Base-by-base conservation (phyloP, 2,797 vertebrate species). In the Ctenopoma multispine region DNA sequence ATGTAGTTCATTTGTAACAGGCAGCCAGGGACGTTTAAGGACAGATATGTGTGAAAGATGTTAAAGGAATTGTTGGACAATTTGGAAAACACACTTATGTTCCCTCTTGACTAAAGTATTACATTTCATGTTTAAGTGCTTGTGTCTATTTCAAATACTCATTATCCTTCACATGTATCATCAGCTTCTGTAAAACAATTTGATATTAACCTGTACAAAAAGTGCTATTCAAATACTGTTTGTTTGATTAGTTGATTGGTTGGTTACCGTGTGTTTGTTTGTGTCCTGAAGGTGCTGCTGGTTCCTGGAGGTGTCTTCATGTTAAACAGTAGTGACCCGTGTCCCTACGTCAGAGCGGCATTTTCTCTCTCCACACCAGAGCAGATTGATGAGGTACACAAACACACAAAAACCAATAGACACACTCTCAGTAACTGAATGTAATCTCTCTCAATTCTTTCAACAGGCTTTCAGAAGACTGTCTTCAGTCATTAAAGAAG, bases 271-370 rank as follows among this genome's bases (percentile, higher is more conserved):
- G 38, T 36, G 17, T 13, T 2, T 41, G 11, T 72, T 27, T 71
- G 4, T 49, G 44, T 61, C 36, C 14, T 36, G 0, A 82, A 99
- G 98, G 94, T 99, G 53, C 86, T 99, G 69, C 86, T 99, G 47
- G 93, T 97, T 85, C 96, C 98, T 24, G 98, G 98, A 71, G 91
- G 90, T 23, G 93, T 81, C 36, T 99, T 99, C 89, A 96, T 92
- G 81, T 89, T 95, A 18, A 41, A 96, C 80, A 94, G 86, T 23
- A 91, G 93, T 29, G 91, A 94, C 14, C 94, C 95, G 0, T 95
- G 95, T 73, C 88, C 97, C 2, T 97, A 96, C 0, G 93, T 98
- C 66, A 94, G 98, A 94, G 96, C 95, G 0, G 95, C 96, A 41
- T 99, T 96, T 82, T 99, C 98, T 21, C 74, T 94, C n/a, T 92